Percentiles rank a stretch among this genome's conserved stretches.
Conservation (phyloP, 2,797 vertebrate species). For the Morelia viridis region DNA sequence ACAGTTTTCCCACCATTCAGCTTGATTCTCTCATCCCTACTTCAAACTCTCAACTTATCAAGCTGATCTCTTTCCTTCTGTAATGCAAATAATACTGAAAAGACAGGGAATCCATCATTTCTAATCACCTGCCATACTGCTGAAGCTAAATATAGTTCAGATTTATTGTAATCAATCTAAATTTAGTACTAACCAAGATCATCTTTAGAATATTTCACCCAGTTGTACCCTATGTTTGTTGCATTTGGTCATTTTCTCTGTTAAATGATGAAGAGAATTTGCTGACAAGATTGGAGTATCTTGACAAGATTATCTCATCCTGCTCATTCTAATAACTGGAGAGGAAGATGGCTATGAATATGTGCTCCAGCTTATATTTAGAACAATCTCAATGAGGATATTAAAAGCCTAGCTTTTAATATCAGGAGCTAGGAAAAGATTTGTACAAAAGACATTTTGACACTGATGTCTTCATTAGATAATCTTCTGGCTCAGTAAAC, state of each 20-base stretch:
- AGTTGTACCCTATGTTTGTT: neutral
- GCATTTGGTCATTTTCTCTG: conserved; percentile 2
- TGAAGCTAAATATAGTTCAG: neutral
- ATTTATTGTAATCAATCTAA: neutral
- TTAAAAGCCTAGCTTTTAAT: conserved; percentile 5
- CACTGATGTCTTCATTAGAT: conserved; percentile 11
- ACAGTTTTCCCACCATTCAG: neutral
- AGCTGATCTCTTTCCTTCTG: neutral
- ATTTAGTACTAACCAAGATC: neutral
- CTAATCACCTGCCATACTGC: neutral
- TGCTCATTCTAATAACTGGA: conserved; percentile 13
- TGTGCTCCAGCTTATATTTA: conserved; percentile 1
- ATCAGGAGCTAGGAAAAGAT: neutral
- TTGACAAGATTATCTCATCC: conserved; percentile 13
- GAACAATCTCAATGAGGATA: conserved; percentile 6
- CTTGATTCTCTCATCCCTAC: neutral
- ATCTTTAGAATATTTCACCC: neutral
- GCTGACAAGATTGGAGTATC: conserved; percentile 5
- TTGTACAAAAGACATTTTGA: conserved; percentile 10
- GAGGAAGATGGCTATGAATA: neutral
- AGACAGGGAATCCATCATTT: neutral
- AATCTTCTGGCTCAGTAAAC: conserved; percentile 5
- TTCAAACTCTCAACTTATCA: neutral
- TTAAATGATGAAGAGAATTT: conserved; percentile 14
- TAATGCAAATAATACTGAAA: neutral